Percentiles rank a stretch among this genome's conserved stretches.
Conservation (phyloP, 2,888 invertebrate genomes). For the Pyrrhia umbra region DNA sequence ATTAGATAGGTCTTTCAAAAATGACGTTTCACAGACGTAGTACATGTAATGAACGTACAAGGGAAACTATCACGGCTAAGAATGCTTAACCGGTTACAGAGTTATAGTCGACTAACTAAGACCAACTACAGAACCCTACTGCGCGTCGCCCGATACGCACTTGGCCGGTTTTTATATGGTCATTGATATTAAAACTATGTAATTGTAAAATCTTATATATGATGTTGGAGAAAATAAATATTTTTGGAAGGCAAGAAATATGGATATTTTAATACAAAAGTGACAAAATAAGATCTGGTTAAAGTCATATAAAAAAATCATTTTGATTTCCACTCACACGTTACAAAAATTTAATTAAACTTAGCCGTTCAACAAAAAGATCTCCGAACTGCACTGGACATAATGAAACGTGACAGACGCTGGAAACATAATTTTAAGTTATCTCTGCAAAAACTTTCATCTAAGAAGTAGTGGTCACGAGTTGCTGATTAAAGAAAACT, state of each 20-base stretch:
- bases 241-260: neutral
- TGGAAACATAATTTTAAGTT: constrained; percentile 62
- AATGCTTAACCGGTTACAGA: too few species aligned
- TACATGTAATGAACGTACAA: too few species aligned
- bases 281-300: too few species aligned
- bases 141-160: too few species aligned
- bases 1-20: too few species aligned
- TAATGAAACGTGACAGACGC: constrained; percentile 51
- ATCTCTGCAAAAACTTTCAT: constrained; percentile 67
- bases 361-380: constrained; percentile 4
- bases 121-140: too few species aligned
- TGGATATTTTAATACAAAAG: too few species aligned
- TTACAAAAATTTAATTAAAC: constrained; percentile 17
- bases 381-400: constrained; percentile 25
- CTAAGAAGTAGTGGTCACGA: constrained; percentile 68
- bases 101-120: too few species aligned
- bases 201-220: neutral
- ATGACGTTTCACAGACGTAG: too few species aligned
- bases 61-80: too few species aligned
- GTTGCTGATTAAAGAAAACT: constrained; percentile 76
- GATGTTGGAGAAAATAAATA: neutral
- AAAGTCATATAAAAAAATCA: neutral
- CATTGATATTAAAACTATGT: too few species aligned
- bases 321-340: neutral
- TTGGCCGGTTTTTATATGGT: too few species aligned